These are phyloP conservation scores for Caenorhabditis sp. DNA, from an alignment of 2,888 invertebrate species.

Conservation along the genomic window DNA sequence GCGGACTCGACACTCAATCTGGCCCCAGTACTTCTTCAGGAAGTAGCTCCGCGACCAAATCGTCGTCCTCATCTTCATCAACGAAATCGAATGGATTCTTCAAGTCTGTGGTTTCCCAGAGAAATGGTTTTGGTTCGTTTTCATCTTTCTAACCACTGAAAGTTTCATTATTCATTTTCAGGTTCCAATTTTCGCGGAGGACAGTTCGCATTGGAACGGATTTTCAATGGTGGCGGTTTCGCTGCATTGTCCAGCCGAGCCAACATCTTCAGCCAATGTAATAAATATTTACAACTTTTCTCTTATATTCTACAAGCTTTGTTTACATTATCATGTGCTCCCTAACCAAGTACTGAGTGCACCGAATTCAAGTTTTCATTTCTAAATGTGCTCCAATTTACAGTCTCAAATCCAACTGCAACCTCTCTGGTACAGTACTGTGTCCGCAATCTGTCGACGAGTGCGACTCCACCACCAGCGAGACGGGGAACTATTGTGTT, in stretches of 20 bases:
- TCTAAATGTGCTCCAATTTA: neutral
- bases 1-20: conserved; percentile 64
- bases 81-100: conserved; percentile 46
- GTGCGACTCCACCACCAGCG: conserved; percentile 15
- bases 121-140: conserved; percentile 50
- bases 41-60: conserved; percentile 18
- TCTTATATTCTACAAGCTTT: neutral
- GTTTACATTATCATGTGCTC: conserved; percentile 4
- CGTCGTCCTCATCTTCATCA: conserved; percentile 31
- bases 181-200: conserved; percentile 63
- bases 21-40: conserved; percentile 71
- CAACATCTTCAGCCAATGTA: conserved; percentile 40
- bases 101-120: conserved; percentile 45
- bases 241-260: conserved; percentile 36
- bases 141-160: neutral
- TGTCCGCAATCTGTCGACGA: conserved; percentile 47
- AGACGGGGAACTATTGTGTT: conserved; percentile 60
- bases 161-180: conserved; percentile 8
- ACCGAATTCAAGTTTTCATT: neutral
- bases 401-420: conserved; percentile 22
- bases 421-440: conserved; percentile 51
- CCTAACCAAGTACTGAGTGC: conserved; percentile 17
- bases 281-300: neutral
- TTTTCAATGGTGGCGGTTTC: conserved; percentile 15
- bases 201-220: conserved; percentile 48